These are phyloP conservation scores for Hymenochirus boettgeri DNA, from an alignment of 2,113 vertebrate genomes.

Conservation along the genomic window DNA sequence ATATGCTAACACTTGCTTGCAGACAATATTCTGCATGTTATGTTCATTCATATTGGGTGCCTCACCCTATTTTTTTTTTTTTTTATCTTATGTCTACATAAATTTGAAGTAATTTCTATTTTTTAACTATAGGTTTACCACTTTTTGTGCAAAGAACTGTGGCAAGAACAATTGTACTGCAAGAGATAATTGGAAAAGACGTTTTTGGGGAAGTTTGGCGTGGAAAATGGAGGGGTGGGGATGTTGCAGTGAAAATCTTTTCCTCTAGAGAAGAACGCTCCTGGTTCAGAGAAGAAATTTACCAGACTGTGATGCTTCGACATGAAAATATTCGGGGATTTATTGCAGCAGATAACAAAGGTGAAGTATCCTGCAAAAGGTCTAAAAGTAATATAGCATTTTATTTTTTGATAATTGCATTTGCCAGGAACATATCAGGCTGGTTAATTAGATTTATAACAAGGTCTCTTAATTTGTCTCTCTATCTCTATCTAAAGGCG, in stretches of 20 bases:
- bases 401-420: too few relatives aligned
- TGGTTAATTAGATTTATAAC: too few relatives aligned
- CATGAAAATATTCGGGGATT: slow-evolving; percentile 97
- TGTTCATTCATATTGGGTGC: too few relatives aligned
- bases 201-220: slow-evolving; percentile 97
- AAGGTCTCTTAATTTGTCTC: too few relatives aligned
- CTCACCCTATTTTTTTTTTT: too few relatives aligned
- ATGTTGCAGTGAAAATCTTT: slow-evolving; percentile 97
- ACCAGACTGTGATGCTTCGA: slow-evolving; percentile 95
- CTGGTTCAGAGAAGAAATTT: slow-evolving; percentile 97
- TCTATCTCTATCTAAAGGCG: too few relatives aligned
- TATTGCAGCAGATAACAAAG: slow-evolving; percentile 96
- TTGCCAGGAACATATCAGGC: too few relatives aligned
- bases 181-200: slow-evolving; percentile 96
- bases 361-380: slow-evolving; percentile 63
- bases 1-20: too few relatives aligned
- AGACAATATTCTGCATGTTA: too few relatives aligned
- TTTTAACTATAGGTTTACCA: slow-evolving; percentile 71
- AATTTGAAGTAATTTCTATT: accelerated
- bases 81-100: too few relatives aligned
- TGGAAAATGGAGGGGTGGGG: slow-evolving; percentile 89
- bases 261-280: slow-evolving; percentile 95
- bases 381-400: too few relatives aligned
- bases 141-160: slow-evolving; percentile 94
- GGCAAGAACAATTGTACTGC: slow-evolving; percentile 91